A percentile compares a stretch with the other conserved stretches of the same genome.
Conservation (phyloP, 2,888 invertebrate genomes). For the Heliconius sara region DNA sequence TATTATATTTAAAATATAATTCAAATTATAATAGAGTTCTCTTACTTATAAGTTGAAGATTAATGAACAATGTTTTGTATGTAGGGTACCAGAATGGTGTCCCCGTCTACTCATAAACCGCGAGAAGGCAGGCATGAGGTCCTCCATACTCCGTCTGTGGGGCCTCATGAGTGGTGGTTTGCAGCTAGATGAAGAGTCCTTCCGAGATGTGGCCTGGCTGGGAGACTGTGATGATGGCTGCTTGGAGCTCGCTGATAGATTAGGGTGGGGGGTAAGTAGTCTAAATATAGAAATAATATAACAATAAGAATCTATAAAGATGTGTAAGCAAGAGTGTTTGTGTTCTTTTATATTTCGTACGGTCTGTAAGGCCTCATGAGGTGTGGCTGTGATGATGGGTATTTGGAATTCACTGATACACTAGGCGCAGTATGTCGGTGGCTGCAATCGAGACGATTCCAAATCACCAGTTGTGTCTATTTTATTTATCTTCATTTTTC, state of each 20-base stretch:
- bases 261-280: slow-evolving; percentile 90
- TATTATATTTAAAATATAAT: too few species aligned
- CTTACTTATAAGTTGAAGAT: too few species aligned
- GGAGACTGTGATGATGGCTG: slow-evolving; percentile 94
- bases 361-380: too few species aligned
- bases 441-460: too few species aligned
- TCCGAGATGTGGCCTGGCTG: slow-evolving; percentile 91
- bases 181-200: slow-evolving; percentile 86
- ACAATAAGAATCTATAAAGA: too few species aligned
- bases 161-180: slow-evolving; percentile 84
- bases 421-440: too few species aligned
- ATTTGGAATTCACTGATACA: too few species aligned
- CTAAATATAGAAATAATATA: not conserved
- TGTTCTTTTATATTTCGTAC: not conserved
- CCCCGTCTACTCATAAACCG: slow-evolving; percentile 94
- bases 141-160: slow-evolving; percentile 66
- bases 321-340: not conserved
- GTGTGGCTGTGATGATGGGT: too few species aligned
- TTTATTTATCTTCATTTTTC: too few species aligned
- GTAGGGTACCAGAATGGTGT: slow-evolving; percentile 85
- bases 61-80: not conserved
- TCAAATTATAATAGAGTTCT: too few species aligned
- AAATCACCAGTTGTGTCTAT: too few species aligned
- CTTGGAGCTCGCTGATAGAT: slow-evolving; percentile 87
- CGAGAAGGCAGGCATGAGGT: slow-evolving; percentile 86